phyloP scores from a whole-genome alignment of 2,113 vertebrate species.

The Neogobius melanostomus region DNA sequence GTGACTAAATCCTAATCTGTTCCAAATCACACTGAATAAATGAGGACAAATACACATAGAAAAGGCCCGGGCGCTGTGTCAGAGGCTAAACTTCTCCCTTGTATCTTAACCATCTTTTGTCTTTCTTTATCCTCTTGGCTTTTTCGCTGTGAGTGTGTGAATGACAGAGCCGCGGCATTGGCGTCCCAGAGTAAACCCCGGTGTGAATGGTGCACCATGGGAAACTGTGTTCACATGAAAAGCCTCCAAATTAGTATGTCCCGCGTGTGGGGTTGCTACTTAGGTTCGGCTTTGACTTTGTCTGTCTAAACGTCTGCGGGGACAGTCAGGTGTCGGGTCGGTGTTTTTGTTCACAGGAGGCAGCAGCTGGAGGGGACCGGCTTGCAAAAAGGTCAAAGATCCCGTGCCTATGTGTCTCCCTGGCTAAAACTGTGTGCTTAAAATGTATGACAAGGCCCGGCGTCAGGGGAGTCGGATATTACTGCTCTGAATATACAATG shows the following conservation, averaged over 20 bases:
- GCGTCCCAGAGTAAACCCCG: slow-evolving; percentile 25
- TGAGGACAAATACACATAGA: neutral
- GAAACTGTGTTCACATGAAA: slow-evolving; percentile 18
- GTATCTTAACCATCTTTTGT: slow-evolving; percentile 7
- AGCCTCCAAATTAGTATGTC: slow-evolving; percentile 17
- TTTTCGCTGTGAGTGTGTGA: slow-evolving; percentile 26
- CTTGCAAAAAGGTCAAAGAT: slow-evolving; percentile 39
- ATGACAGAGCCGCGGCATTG: slow-evolving; percentile 20
- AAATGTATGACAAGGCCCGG: slow-evolving; percentile 31
- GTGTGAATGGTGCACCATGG: slow-evolving; percentile 8
- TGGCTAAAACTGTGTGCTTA: slow-evolving; percentile 27
- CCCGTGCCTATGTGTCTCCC: slow-evolving; percentile 16
- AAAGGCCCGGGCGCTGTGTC: neutral
- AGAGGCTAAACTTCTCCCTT: slow-evolving; percentile 7
- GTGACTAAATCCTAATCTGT: neutral
- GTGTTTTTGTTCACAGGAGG: slow-evolving; percentile 32
- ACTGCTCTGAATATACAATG: slow-evolving; percentile 33
- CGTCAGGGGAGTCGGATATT: slow-evolving; percentile 2
- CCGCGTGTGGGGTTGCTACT: slow-evolving; percentile 4
- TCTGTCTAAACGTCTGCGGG: slow-evolving; percentile 7
- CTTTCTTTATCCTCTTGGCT: slow-evolving; percentile 3
- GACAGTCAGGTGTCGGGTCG: slow-evolving; percentile 25
- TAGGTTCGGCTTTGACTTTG: slow-evolving; percentile 4
- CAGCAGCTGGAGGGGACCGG: slow-evolving; percentile 38
- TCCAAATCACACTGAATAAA: neutral